These are phyloP conservation scores for Varroa destructor DNA, from an alignment of 1,140 invertebrate genomes.

Conservation along the genomic window DNA sequence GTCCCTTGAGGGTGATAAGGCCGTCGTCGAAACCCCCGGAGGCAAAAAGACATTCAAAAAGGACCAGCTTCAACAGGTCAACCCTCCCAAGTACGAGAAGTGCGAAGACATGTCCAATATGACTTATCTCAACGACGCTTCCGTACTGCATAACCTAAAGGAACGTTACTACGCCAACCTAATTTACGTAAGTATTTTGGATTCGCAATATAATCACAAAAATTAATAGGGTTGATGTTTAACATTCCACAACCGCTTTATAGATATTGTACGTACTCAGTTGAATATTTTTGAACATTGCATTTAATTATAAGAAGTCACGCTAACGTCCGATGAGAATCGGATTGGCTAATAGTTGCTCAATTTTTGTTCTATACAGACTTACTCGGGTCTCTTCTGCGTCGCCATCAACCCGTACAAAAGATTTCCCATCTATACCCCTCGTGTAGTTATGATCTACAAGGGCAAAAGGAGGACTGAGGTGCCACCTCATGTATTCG, in stretches of 20 bases:
- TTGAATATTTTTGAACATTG: no score
- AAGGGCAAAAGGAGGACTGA: slow-evolving; percentile 96
- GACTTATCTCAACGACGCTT: slow-evolving; percentile 93
- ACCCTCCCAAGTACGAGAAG: slow-evolving; percentile 98
- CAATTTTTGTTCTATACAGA: slow-evolving; percentile 49
- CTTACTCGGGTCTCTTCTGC: slow-evolving; percentile 98
- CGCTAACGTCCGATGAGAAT: no score
- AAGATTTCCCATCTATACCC: slow-evolving; percentile 94
- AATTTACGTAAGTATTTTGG: slow-evolving; percentile 90
- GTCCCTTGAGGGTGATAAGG: slow-evolving; percentile 92
- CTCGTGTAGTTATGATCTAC: slow-evolving; percentile 87
- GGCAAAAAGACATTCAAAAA: slow-evolving; percentile 62
- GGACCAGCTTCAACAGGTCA: no score
- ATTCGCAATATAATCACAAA: no score
- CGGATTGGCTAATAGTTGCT: no score
- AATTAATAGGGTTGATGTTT: no score
- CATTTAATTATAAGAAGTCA: no score
- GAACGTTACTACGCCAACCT: slow-evolving; percentile 85
- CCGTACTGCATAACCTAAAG: slow-evolving; percentile 88
- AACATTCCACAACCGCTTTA: no score
- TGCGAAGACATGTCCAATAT: slow-evolving; percentile 97
- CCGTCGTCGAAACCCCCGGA: slow-evolving; percentile 71
- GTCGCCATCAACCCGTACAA: slow-evolving; percentile 99
- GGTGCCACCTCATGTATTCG: slow-evolving; percentile 98
- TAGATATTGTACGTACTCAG: no score